phyloP scores from a whole-genome alignment of 2,888 invertebrate genomes.

The Shargacucullia verbasci region DNA sequence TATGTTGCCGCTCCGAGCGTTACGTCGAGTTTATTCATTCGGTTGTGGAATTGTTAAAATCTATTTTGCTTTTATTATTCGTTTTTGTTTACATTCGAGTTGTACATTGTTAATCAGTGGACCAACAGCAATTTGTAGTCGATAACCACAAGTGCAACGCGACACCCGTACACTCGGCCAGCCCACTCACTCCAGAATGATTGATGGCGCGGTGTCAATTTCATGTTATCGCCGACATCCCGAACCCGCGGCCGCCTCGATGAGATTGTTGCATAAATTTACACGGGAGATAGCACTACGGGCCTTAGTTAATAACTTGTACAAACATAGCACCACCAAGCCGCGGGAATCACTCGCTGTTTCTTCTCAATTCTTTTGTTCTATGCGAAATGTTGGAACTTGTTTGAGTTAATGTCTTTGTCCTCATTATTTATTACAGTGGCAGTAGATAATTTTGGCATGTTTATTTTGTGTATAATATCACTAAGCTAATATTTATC shows the following conservation, averaged over 20 bases:
- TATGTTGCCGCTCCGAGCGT: slow-evolving; percentile 58
- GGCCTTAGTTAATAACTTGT: slow-evolving; percentile 49
- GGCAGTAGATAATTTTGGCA: slow-evolving; percentile 45
- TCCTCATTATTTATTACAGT: slow-evolving; percentile 59
- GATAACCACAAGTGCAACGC: slow-evolving; percentile 84
- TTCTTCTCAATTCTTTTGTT: slow-evolving; percentile 61
- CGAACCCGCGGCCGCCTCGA: slow-evolving; percentile 63
- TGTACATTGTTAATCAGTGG: slow-evolving; percentile 76
- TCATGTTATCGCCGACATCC: slow-evolving; percentile 77
- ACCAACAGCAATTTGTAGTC: slow-evolving; percentile 82
- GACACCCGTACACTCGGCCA: slow-evolving; percentile 73
- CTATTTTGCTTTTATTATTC: slow-evolving; percentile 60
- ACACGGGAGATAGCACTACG: slow-evolving; percentile 51
- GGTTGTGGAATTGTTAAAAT: slow-evolving; percentile 62
- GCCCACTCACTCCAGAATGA: slow-evolving; percentile 79
- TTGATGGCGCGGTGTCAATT: slow-evolving; percentile 83
- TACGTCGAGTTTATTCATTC: slow-evolving; percentile 57
- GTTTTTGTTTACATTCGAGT: slow-evolving; percentile 58
- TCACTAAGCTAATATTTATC: slow-evolving; percentile 37
- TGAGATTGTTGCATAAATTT: slow-evolving; percentile 72
- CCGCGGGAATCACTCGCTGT: slow-evolving; percentile 52
- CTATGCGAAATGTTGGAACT: slow-evolving; percentile 55
- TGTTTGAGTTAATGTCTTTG: slow-evolving; percentile 57
- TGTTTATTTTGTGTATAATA: slow-evolving; percentile 23
- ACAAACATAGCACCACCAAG: slow-evolving; percentile 50